Base-by-base conservation (phyloP, 2,113 vertebrate species). In the Noctilio leporinus region DNA sequence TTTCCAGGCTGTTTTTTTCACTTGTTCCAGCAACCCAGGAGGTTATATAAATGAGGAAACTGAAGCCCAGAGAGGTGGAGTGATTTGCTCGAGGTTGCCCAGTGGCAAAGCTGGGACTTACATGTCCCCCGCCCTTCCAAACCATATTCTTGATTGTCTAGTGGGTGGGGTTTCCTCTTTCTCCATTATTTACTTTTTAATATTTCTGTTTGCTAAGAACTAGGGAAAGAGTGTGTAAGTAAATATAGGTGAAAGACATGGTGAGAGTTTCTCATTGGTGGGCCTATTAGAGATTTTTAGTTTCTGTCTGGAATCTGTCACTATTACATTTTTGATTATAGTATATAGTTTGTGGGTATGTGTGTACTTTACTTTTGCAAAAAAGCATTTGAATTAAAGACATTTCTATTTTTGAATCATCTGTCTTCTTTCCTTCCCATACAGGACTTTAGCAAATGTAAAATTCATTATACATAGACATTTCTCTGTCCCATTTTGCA, bases 401-500 rank as follows among this genome's bases (percentile, higher is more conserved):
- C 55, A 20, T 77, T 94, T 80, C 33, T 96, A 80, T 95, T 97
- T 96, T 95, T 93, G 86, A 89, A 75, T 62, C 86, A 86, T 92
- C 97, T 89, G 72, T 84, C 24, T 95, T 97, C 89, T 94, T 92
- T 92, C 91, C 75, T 96, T 92, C 89, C 77, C 91, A 70, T 94
- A 85, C 45, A 87, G 92, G 89, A 97, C 97, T 98, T 98, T 90
- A 97, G 92, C 96, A 97, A 98, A 97, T 97, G 95, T 93, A 96
- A 95, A 95, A 97, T 77, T 14, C 90, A 80, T 97, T 97, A 89
- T 96, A 78, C 33, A 20, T 33, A 92, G 84, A 91, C 53, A 14
- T 67, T 94, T 96, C 89, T 93, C 95, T 95, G 65, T 97, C 96
- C 95, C 89, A 94, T 98, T 98, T 97, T 97, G 96, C 96, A 97